phyloP scores from a whole-genome alignment of 2,797 vertebrate species.

The Etheostoma nigrum region DNA sequence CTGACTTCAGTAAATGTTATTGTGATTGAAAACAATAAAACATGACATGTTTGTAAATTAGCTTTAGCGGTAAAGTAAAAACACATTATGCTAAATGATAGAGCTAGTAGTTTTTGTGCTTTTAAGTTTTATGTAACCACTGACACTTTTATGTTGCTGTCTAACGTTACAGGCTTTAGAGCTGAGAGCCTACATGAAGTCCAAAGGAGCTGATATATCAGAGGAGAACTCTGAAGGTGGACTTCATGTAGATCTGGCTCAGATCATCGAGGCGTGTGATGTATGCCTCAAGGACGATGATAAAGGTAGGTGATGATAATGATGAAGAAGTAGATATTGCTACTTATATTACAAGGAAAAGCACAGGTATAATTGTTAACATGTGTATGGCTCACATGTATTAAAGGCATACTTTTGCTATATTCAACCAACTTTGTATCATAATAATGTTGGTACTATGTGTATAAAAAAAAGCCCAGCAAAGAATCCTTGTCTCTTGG shows the following conservation, averaged over 20 bases:
- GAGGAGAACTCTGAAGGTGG: conserved; percentile 97
- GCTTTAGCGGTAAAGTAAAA: not conserved
- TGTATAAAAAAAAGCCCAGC: too few species aligned
- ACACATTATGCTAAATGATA: not conserved
- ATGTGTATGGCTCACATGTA: not conserved
- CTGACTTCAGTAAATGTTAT: not conserved
- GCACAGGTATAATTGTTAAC: not conserved
- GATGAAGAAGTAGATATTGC: not conserved
- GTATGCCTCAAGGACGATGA: conserved; percentile 97
- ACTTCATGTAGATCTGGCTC: conserved; percentile 94
- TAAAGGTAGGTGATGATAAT: conserved; percentile 88
- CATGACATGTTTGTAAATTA: not conserved
- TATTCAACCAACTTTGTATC: too few species aligned
- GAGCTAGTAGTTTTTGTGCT: not conserved
- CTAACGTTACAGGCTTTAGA: conserved; percentile 88
- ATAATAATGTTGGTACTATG: too few species aligned
- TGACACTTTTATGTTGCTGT: not conserved
- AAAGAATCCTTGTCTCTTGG: too few species aligned
- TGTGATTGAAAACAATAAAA: not conserved
- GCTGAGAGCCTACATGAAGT: conserved; percentile 93
- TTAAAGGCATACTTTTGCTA: too few species aligned
- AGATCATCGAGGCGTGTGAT: conserved; percentile 96
- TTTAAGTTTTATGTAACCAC: not conserved
- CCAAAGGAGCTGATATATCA: conserved; percentile 98
- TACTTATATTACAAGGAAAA: not conserved